Evolutionary conservation across 2,113 vertebrate species (phyloP), one percentile per base, ranked within the genome.

Genomic region (Nannobrachium achirus): DNA sequence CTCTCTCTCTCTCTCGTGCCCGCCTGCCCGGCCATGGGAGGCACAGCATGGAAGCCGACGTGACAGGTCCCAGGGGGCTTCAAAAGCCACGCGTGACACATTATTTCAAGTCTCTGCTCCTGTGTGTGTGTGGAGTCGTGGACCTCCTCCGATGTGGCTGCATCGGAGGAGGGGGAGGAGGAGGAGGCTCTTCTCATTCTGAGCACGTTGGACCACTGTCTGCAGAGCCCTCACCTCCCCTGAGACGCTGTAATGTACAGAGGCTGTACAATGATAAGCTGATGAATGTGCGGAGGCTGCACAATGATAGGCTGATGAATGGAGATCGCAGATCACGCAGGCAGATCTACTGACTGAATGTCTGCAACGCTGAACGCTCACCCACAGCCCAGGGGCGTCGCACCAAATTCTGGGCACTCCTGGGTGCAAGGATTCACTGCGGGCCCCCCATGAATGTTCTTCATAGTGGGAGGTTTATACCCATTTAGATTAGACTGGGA

Each of bases 31-130:
- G 25, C 25, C 25, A 53, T 2, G 19, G 51, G 20, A 19, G 20
- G 60, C 44, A 5, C 33, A 38, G 46, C 60, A 39, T 58, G 45
- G 56, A 80, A 86, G 69, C 79, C 79, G 39, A 70, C 66, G 73
- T 44, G 41, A 71, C 62, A 50, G 49, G 71, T 76, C 75, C 57
- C 19, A 13, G 2, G 62, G 77, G 61, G 59, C 11, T 25, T 62
- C 13, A 49, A 57, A 62, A 15, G 1, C 52, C 0, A 0, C 63
- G 58, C 66, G 56, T 49, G 45, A 63, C 53, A 38, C 55, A 75
- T 65, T 39, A 42, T 20, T 62, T 67, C 42, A 38, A 20, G 56
- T 20, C 44, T 39, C 46, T 20, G 61, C 64, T 67, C 49, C 63
- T 13, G 1, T 56, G 48, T 15, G 4, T n/a, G n/a, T n/a, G n/a